These are phyloP conservation scores for Cordilura impudica DNA, from an alignment of 2,888 invertebrate genomes.

Conservation along the genomic window DNA sequence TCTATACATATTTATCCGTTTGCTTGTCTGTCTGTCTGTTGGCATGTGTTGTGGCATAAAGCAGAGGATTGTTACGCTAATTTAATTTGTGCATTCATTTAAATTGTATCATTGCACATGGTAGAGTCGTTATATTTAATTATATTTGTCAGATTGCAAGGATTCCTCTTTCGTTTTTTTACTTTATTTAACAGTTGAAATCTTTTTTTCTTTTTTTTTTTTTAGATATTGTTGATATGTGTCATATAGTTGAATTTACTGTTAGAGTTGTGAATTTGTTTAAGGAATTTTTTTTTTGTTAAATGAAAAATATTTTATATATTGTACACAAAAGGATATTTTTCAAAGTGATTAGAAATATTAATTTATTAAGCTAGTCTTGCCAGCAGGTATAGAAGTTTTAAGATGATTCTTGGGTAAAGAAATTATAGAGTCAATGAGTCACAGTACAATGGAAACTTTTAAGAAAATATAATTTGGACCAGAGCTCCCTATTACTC, in stretches of 20 bases:
- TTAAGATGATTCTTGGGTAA: too few species aligned
- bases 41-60: conserved; percentile 25
- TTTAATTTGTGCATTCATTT: conserved; percentile 61
- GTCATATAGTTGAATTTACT: background rate
- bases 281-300: background rate
- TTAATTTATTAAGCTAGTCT: too few species aligned
- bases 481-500: too few species aligned
- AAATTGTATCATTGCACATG: conserved; percentile 60
- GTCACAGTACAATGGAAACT: too few species aligned
- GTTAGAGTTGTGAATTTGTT: background rate
- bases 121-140: conserved; percentile 60
- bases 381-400: too few species aligned
- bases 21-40: conserved; percentile 5
- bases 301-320: too few species aligned
- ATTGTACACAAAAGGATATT: too few species aligned
- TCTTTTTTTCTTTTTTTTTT: conserved; percentile 26
- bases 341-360: too few species aligned
- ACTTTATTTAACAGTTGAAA: conserved; percentile 40
- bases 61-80: conserved; percentile 56
- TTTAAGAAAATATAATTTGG: too few species aligned
- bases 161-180: conserved; percentile 32
- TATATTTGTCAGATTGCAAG: conserved; percentile 59
- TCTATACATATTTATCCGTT: background rate
- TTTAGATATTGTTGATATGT: background rate
- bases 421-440: too few species aligned